Base-by-base conservation (phyloP, 2,888 invertebrate genomes). In the Leptinotarsa tumamoca region DNA sequence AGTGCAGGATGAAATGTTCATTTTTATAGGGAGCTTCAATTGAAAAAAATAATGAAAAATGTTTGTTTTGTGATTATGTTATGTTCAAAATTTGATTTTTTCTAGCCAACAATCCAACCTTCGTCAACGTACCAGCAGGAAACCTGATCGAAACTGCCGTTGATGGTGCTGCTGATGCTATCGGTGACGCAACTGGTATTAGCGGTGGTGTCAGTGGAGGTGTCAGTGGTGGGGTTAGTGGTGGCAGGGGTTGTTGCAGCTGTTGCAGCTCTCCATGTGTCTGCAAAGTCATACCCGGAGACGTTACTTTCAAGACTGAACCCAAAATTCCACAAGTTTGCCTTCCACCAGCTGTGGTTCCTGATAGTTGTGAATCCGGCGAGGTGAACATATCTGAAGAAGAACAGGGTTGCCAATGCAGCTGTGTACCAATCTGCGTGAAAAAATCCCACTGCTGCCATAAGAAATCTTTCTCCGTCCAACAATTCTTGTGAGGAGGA, bases 241-340 rank as follows among this genome's bases (percentile, higher is more conserved):
- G 52, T 17, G 67, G 27, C 52, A 61, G 21, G 1, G 58, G 58
- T 3, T 17, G 76, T 77, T 49, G 61, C 71, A 23, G 74, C 67
- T 23, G 73, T 72, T 50, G 75, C 66, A 43, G 74, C 66, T 21
- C 50, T 17, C 51, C 68, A 23, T 67, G 73, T 27, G 49, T 68
- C 21, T 76, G 75, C 68, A 78, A 75, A 18, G 84, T 85, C 15
- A 75, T 81, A 18, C 82, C 85, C 18, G 87, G 87, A 43, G 79
- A 80, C 50, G 85, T 86, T 0, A 79, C 82, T n/a, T 82, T 82
- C 71, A 81, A 80, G 43, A 79, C 84, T 10, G 71, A 82, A 0
- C 84, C 82, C 4, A 81, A 82, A 63, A 68, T 74, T 10, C 79
- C 76, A 21, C 72, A 79, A 17, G 52, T 81, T 21, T 69, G 71